Conservation (phyloP, 2,797 vertebrate genomes). For the Cuculus canorus region DNA sequence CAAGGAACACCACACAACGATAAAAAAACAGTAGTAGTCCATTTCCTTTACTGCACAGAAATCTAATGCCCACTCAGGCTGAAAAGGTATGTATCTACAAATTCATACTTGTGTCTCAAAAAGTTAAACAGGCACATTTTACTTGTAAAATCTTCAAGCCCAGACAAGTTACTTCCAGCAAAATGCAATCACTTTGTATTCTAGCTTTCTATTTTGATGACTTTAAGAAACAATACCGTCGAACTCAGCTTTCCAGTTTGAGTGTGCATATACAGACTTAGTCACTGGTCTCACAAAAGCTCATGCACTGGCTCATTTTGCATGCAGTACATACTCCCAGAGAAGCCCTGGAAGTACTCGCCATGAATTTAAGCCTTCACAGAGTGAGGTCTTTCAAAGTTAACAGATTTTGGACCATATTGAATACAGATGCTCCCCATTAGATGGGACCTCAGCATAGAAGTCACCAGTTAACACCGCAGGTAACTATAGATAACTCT, state of each 20-base stretch:
- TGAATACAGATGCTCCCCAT: neutral
- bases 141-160: neutral
- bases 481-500: neutral
- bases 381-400: neutral
- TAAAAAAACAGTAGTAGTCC: neutral
- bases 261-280: neutral
- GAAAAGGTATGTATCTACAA: neutral
- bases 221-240: slow-evolving; percentile 29
- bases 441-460: neutral
- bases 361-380: neutral
- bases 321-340: neutral
- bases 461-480: neutral
- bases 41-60: neutral
- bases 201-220: slow-evolving; percentile 48
- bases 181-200: slow-evolving; percentile 23
- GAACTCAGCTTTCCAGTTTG: slow-evolving; percentile 40
- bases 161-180: slow-evolving; percentile 20
- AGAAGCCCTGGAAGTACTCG: neutral
- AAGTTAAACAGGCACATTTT: neutral
- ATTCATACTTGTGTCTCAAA: neutral
- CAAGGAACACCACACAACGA: neutral
- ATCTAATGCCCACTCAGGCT: neutral
- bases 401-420: neutral
- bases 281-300: neutral
- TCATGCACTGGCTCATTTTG: neutral